Percentiles rank a stretch among this genome's conserved stretches.
These are phyloP conservation scores for Fragum fragum DNA, from an alignment of 2,888 invertebrate species.

Conservation along the genomic window DNA sequence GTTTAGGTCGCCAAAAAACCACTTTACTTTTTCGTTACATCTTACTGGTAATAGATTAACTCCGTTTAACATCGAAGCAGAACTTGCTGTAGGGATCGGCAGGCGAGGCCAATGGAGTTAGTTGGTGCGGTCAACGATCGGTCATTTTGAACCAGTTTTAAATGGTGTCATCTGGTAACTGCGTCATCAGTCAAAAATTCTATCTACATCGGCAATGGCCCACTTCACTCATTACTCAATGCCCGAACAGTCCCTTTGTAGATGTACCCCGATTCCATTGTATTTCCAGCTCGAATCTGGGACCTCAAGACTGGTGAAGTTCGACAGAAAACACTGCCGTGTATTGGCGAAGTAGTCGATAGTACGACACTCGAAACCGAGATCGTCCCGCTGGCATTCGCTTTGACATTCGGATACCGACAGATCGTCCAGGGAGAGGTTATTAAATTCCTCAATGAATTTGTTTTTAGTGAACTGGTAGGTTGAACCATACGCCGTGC, in stretches of 20 bases:
- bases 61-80: too few species aligned
- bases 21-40: too few species aligned
- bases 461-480: slow-evolving; percentile 32
- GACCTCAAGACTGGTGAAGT: slow-evolving; percentile 18
- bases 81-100: too few species aligned
- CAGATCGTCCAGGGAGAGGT: not conserved
- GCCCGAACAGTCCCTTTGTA: slow-evolving; percentile 45
- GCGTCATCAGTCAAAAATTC: too few species aligned
- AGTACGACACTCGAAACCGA: slow-evolving; percentile 35
- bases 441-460: slow-evolving; percentile 44
- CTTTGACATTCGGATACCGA: slow-evolving; percentile 35
- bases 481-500: slow-evolving; percentile 35
- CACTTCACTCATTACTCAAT: slow-evolving; percentile 16
- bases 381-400: slow-evolving; percentile 88
- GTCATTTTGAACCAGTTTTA: too few species aligned
- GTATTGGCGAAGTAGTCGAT: slow-evolving; percentile 43
- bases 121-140: too few species aligned
- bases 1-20: too few species aligned
- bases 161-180: too few species aligned
- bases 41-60: too few species aligned
- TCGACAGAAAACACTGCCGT: slow-evolving; percentile 45
- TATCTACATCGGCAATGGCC: too few species aligned
- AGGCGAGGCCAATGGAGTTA: too few species aligned
- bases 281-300: slow-evolving; percentile 37
- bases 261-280: slow-evolving; percentile 39